Conservation (phyloP, 2,113 vertebrate species). For the Isichthys henryi region DNA sequence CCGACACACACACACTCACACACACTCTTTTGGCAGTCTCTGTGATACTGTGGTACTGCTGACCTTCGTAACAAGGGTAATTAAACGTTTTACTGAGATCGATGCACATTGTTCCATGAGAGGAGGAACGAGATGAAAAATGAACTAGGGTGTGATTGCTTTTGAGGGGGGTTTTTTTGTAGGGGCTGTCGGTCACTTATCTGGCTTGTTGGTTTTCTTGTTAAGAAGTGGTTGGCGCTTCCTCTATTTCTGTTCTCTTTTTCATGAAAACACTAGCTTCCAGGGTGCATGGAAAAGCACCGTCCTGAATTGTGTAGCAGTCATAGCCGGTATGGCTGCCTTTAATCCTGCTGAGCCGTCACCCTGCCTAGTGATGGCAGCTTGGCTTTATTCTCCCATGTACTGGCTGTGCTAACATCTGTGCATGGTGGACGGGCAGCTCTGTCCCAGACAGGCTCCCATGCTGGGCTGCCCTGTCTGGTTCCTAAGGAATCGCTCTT, state of each 20-base stretch:
- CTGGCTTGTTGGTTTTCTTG: background rate
- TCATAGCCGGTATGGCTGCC: background rate
- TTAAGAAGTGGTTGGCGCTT: background rate
- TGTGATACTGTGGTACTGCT: background rate
- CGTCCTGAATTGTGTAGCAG: background rate
- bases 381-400: background rate
- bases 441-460: background rate
- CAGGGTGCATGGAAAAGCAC: background rate
- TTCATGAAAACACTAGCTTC: background rate
- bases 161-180: background rate
- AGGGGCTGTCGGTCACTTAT: background rate
- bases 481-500: background rate
- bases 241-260: background rate
- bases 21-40: background rate
- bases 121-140: background rate
- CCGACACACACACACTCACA: too few species aligned
- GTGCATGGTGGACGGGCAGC: background rate
- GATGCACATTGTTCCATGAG: background rate
- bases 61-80: background rate
- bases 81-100: constrained; percentile 10
- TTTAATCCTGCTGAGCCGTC: background rate
- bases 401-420: background rate
- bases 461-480: background rate
- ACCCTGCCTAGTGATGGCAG: background rate
- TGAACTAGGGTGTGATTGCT: background rate